Percentiles rank a stretch among this genome's conserved stretches.
Evolutionary conservation across 2,113 vertebrate genomes (phyloP).

Genomic region (Podiceps cristatus): DNA sequence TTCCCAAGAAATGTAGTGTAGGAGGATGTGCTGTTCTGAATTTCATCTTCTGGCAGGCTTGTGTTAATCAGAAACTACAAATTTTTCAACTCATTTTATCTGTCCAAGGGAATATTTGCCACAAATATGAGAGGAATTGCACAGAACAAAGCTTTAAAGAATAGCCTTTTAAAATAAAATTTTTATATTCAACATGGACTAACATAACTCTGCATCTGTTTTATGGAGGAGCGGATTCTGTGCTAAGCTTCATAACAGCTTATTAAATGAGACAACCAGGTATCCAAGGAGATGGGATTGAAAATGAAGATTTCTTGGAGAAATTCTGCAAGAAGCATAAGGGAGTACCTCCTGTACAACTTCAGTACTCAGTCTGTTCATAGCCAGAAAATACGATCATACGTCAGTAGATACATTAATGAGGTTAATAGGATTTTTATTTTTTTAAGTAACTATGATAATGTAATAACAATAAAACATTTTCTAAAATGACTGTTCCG

Average conservation of each 20-base stretch:
- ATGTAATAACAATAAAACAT: background rate
- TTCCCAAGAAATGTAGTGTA: background rate
- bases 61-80: background rate
- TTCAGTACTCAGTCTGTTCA: slow-evolving; percentile 1
- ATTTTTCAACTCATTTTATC: background rate
- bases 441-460: slow-evolving; percentile 14
- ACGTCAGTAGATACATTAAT: slow-evolving; percentile 20
- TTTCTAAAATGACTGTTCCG: background rate
- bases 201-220: background rate
- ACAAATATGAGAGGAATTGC: background rate
- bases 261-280: slow-evolving; percentile 23
- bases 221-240: background rate
- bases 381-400: background rate
- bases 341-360: background rate
- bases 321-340: background rate
- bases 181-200: background rate
- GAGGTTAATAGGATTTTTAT: slow-evolving; percentile 42
- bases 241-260: background rate
- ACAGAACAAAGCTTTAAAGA: background rate
- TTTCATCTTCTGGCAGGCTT: background rate
- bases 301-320: slow-evolving; percentile 10
- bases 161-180: background rate
- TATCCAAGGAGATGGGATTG: slow-evolving; percentile 14
- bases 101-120: background rate
- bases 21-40: background rate